Conservation (phyloP, 1,140 invertebrate genomes). For the Heliconius himera region DNA sequence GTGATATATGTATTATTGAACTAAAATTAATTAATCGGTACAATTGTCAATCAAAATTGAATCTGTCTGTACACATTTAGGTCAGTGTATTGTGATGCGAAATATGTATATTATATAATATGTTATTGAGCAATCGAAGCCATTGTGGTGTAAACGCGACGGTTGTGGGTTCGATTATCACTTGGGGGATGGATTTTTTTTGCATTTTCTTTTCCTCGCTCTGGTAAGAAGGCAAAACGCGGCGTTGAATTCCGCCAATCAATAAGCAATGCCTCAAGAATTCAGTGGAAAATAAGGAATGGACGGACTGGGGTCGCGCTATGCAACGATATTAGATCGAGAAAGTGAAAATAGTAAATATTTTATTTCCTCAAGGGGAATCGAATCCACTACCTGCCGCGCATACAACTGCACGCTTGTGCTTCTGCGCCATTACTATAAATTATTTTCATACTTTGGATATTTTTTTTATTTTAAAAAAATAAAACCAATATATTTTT, state of each 20-base stretch:
- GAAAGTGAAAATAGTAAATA: too few species aligned
- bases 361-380: too few species aligned
- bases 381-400: too few species aligned
- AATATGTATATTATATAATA: background rate
- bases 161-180: too few species aligned
- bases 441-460: too few species aligned
- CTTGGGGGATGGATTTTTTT: too few species aligned
- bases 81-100: conserved; percentile 5
- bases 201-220: too few species aligned
- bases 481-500: background rate
- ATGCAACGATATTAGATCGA: too few species aligned
- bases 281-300: background rate
- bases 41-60: conserved; percentile 11
- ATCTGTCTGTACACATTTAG: background rate
- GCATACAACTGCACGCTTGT: too few species aligned
- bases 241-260: too few species aligned
- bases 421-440: too few species aligned
- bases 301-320: too few species aligned
- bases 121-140: background rate
- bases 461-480: background rate
- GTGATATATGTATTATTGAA: background rate
- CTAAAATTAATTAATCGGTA: conserved; percentile 10
- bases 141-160: background rate
- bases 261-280: background rate
- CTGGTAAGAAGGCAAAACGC: background rate